phyloP scores from a whole-genome alignment of 2,113 vertebrate genomes.

The Piprites chloris region DNA sequence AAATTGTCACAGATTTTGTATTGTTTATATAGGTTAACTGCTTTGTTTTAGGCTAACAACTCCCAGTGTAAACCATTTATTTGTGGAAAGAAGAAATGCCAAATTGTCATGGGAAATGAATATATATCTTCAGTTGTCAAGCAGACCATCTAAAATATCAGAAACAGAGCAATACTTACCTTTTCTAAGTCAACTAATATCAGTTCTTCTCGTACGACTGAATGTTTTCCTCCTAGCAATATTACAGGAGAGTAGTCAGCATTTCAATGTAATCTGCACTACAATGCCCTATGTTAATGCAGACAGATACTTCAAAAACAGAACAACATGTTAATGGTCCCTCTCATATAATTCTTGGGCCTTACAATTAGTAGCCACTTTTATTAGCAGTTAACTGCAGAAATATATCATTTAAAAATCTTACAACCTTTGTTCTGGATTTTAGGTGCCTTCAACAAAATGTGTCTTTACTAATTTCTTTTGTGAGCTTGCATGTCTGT shows the following conservation, averaged over 20 bases:
- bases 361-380: conserved; percentile 62
- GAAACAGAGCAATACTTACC: neutral
- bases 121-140: neutral
- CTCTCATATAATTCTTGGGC: conserved; percentile 51
- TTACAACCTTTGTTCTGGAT: conserved; percentile 45
- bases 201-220: neutral
- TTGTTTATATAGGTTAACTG: neutral
- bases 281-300: conserved; percentile 67
- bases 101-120: neutral
- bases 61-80: neutral
- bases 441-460: conserved; percentile 30
- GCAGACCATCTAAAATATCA: neutral
- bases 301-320: conserved; percentile 60
- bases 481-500: neutral
- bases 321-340: conserved; percentile 58
- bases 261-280: conserved; percentile 67
- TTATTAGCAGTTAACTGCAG: conserved; percentile 59
- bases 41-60: neutral
- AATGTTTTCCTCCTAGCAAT: conserved; percentile 5
- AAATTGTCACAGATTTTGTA: neutral
- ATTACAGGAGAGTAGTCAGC: conserved; percentile 44
- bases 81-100: neutral
- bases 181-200: neutral
- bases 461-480: neutral
- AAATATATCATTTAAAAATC: conserved; percentile 56